Evolutionary conservation across 2,113 vertebrate species (phyloP).

Genomic region (Brachypodius melanocephalos): DNA sequence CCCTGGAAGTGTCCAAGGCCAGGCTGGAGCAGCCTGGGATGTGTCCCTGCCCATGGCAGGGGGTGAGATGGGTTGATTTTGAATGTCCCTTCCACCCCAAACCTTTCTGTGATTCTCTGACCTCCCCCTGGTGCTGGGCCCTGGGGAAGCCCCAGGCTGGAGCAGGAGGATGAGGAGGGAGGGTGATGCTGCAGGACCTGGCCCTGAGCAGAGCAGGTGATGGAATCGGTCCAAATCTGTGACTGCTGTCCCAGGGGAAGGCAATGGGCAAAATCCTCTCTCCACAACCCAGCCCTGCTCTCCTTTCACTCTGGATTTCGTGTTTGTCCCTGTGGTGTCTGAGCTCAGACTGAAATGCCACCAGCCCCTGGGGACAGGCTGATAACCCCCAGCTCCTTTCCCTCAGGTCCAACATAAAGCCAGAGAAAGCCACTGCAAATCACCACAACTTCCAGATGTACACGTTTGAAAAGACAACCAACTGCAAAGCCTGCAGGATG

Average conservation of each 20-base stretch:
- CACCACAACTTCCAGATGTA: constrained; percentile 98
- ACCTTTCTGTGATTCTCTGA: not conserved
- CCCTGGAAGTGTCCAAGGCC: not conserved
- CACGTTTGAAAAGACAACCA: constrained; percentile 94
- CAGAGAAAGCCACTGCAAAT: constrained; percentile 92
- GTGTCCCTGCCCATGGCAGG: not conserved
- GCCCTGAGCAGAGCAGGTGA: not conserved
- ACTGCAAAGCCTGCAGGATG: constrained; percentile 94
- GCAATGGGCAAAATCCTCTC: not conserved
- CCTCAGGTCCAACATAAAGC: constrained; percentile 94
- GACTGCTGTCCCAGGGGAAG: not conserved
- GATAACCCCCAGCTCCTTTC: not conserved
- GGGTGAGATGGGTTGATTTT: not conserved
- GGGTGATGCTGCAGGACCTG: not conserved
- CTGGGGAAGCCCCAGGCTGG: rapidly evolving
- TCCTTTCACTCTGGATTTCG: not conserved
- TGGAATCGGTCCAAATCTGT: not conserved
- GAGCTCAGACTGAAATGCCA: not conserved
- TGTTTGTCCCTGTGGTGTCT: not conserved
- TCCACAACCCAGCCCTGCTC: not conserved
- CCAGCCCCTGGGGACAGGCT: not conserved
- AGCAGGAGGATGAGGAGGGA: not conserved
- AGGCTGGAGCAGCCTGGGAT: rapidly evolving
- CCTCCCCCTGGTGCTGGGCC: not conserved
- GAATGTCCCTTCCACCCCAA: not conserved